phyloP scores from a whole-genome alignment of 2,797 vertebrate genomes.

The Eremophila alpestris region DNA sequence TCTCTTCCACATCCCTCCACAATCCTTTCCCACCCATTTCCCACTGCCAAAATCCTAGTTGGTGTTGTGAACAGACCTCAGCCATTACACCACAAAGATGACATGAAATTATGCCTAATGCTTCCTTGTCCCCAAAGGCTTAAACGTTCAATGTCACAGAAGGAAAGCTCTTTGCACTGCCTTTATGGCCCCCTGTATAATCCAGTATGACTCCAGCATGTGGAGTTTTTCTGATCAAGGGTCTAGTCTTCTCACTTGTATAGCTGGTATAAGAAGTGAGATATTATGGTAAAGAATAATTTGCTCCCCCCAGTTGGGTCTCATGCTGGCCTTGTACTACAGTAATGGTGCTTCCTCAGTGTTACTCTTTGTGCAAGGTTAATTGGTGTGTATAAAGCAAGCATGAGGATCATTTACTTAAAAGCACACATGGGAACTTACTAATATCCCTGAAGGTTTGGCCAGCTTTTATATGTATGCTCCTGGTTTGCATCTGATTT shows the following conservation, averaged over 20 bases:
- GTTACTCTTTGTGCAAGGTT: rapidly evolving
- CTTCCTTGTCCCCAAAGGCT: background rate
- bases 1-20: background rate
- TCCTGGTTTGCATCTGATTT: background rate
- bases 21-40: background rate
- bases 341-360: background rate
- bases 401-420: background rate
- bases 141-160: background rate
- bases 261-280: background rate
- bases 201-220: rapidly evolving
- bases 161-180: background rate
- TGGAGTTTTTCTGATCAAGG: background rate
- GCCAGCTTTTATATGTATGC: background rate
- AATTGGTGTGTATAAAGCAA: background rate
- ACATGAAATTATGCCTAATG: background rate
- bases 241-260: background rate
- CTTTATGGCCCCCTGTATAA: background rate
- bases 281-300: background rate
- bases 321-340: background rate
- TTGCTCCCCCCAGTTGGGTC: background rate
- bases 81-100: rapidly evolving
- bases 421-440: background rate
- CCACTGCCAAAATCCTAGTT: background rate
- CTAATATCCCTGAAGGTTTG: background rate
- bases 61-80: background rate